Evolutionary conservation across 2,888 invertebrate species (phyloP).

Genomic region (Eretmocerus hayati): DNA sequence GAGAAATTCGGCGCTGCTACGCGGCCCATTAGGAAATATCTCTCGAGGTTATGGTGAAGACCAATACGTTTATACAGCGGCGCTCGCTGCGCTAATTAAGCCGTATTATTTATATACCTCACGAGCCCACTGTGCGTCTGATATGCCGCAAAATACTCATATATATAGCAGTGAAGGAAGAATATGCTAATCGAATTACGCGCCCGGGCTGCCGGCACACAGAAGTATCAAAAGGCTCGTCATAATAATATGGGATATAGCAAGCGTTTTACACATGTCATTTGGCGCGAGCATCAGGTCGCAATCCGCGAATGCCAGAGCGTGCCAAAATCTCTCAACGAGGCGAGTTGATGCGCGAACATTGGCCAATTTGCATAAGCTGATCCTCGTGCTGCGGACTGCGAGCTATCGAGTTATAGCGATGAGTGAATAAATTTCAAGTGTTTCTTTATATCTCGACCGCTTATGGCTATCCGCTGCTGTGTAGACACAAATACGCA

Average conservation of each 20-base stretch:
- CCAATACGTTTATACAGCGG: neutral
- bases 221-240: constrained; percentile 15
- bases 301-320: no score
- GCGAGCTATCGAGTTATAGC: constrained; percentile 13
- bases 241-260: constrained; percentile 14
- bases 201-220: constrained; percentile 4
- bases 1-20: neutral
- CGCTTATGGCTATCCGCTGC: no score
- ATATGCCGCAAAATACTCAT: no score
- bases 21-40: constrained; percentile 9
- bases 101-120: constrained; percentile 21
- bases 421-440: constrained; percentile 16
- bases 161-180: no score
- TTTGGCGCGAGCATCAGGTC: no score
- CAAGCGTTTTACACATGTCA: constrained; percentile 16
- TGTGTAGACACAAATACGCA: no score
- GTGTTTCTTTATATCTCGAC: no score
- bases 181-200: constrained; percentile 24
- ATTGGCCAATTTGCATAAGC: constrained; percentile 21
- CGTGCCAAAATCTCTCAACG: no score
- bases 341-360: no score
- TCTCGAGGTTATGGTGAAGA: neutral
- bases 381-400: no score
- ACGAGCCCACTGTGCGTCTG: no score
- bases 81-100: constrained; percentile 19